Base-by-base conservation (phyloP, 2,888 invertebrate genomes). In the Eudemis profundana region DNA sequence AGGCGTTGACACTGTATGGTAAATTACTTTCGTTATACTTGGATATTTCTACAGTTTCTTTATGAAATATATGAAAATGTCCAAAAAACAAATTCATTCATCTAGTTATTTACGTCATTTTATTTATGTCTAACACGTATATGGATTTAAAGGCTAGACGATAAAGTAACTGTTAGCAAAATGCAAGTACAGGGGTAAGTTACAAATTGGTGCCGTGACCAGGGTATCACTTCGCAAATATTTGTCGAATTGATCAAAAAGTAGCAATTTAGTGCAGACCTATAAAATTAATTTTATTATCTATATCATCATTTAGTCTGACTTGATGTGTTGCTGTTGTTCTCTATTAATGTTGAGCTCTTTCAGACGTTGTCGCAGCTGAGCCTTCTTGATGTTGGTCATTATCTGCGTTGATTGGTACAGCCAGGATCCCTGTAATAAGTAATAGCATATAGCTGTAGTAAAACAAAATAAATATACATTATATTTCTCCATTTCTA, bases 361-460 rank as follows among this genome's bases (percentile, higher is more conserved):
- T 85, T 94, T 94, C 64, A 94, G 90, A 61, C 94, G 93, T 75
- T 96, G 95, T 73, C 94, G 93, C 21, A 97, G 84, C 79, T 97
- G 97, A 0, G 97, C 96, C 73, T 94, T 94, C 87, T 97, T 97
- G 70, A 97, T 82, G 76, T 96, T 96, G 19, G 96, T 95, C 96
- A 98, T 97, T 74, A 98, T 90, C 83, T 96, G 96, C 56, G 97
- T 97, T 0, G 97, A 97, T 77, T 96, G 96, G 85, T 96, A 97
- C 62, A 98, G 88, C 97, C 98, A 98, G 71, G 96, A 96, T 61
- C 97, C 97, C 97, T 97, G 86, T 14, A 92, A 92, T 44, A 23
- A 4, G 38, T 10, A 12, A 59, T 7, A 17, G 7, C 12, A 8
- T 14, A 47, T 15, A 2, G 2, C 7, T 14, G 7, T 47, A 46